Percentiles rank a stretch among this genome's conserved stretches.
Evolutionary conservation across 2,113 vertebrate genomes (phyloP).

Genomic region (Cyanocitta stelleri): DNA sequence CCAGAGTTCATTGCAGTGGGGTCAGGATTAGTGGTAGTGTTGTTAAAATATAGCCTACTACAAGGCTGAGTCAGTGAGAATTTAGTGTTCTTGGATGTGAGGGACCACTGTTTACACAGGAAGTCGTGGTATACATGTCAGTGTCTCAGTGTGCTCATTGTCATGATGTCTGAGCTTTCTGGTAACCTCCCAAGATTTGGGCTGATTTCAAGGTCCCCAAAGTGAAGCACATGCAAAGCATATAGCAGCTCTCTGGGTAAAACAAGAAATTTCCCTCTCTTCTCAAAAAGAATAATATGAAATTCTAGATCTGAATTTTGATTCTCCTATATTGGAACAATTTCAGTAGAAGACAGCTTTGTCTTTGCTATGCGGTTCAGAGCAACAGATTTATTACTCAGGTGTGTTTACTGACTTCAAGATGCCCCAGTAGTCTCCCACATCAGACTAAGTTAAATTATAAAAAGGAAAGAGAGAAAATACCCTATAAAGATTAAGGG

Average conservation of each 20-base stretch:
- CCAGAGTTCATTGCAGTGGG: neutral
- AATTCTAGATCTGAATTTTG: neutral
- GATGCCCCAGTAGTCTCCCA: neutral
- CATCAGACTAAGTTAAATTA: neutral
- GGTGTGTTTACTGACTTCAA: neutral
- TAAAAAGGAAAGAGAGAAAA: neutral
- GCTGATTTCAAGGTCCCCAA: neutral
- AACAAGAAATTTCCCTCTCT: neutral
- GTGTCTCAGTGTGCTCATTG: neutral
- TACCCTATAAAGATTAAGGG: neutral
- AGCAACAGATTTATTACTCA: neutral
- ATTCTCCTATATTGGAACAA: neutral
- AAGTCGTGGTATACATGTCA: fast-evolving
- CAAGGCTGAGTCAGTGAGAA: neutral
- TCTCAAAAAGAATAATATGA: neutral
- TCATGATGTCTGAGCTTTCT: neutral
- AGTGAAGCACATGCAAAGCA: neutral
- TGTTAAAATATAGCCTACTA: neutral
- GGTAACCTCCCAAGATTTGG: neutral
- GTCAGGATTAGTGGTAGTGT: neutral
- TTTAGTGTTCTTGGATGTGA: neutral
- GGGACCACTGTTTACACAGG: neutral
- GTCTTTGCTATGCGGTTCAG: neutral
- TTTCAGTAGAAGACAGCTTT: neutral
- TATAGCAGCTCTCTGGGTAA: neutral